phyloP scores from a whole-genome alignment of 2,888 invertebrate species.

The Drosophila diplacantha region DNA sequence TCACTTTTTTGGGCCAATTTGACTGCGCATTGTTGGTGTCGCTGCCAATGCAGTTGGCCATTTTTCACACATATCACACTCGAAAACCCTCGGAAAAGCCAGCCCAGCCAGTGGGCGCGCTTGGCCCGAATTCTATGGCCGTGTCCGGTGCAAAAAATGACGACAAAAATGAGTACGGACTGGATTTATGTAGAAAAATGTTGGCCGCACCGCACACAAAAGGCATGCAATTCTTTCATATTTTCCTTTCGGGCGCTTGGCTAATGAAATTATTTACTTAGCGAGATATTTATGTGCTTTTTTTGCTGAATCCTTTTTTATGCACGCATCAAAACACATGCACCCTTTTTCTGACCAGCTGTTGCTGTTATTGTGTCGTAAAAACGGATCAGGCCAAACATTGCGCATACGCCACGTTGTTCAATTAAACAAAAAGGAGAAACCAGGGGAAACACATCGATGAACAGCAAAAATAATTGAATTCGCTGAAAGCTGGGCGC shows the following conservation, averaged over 20 bases:
- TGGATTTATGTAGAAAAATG: conserved; percentile 36
- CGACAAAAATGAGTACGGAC: conserved; percentile 9
- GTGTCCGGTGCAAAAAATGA: conserved; percentile 56
- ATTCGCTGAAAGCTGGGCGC: conserved; percentile 6
- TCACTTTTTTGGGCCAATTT: conserved; percentile 59
- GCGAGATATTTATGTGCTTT: conserved; percentile 28
- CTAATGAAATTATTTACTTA: conserved; percentile 70
- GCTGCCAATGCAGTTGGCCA: conserved; percentile 65
- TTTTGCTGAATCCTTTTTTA: conserved; percentile 19
- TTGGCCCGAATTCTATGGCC: conserved; percentile 65
- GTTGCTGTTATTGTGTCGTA: conserved; percentile 6
- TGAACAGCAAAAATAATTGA: conserved; percentile 26
- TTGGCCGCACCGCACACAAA: conserved; percentile 14
- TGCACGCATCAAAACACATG: conserved; percentile 18
- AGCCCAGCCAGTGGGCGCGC: conserved; percentile 62
- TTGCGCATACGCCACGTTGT: conserved; percentile 51
- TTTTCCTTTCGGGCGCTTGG: conserved; percentile 22
- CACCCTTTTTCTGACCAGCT: conserved; percentile 13
- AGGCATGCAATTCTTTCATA: conserved; percentile 8
- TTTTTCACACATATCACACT: conserved; percentile 61
- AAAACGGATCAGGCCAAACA: not conserved
- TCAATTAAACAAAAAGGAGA: conserved; percentile 45
- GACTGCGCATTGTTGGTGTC: conserved; percentile 51
- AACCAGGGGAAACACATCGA: conserved; percentile 13
- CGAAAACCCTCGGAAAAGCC: conserved; percentile 11